phyloP scores from a whole-genome alignment of 2,888 invertebrate genomes.

The Disparrhopalites patrizii region DNA sequence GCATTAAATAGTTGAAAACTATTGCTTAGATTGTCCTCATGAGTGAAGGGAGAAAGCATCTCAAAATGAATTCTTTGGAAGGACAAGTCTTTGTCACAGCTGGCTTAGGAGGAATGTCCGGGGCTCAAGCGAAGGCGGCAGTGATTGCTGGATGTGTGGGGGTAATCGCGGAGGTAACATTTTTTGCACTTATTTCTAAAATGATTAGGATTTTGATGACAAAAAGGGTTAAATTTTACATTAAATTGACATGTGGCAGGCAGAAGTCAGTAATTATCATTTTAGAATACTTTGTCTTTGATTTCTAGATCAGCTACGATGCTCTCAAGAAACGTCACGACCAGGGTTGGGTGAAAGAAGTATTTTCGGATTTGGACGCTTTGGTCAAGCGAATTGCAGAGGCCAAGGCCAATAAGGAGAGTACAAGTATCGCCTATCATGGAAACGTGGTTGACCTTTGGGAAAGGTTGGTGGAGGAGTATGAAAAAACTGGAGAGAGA shows the following conservation, averaged over 20 bases:
- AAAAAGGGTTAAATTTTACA: no score
- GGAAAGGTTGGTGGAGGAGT: constrained; percentile 57
- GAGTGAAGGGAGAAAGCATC: constrained; percentile 59
- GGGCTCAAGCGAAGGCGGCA: constrained; percentile 62
- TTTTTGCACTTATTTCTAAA: background rate
- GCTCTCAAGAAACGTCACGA: constrained; percentile 55
- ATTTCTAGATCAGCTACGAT: constrained; percentile 43
- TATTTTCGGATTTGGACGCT: constrained; percentile 53
- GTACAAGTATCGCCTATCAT: constrained; percentile 58
- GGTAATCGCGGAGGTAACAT: constrained; percentile 58
- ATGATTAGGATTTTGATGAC: no score
- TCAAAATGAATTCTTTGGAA: constrained; percentile 53
- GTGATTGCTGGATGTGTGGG: constrained; percentile 61
- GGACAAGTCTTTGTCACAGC: constrained; percentile 60
- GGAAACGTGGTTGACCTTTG: constrained; percentile 56
- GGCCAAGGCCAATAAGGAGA: constrained; percentile 48
- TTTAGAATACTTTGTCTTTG: no score
- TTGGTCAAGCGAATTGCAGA: constrained; percentile 52
- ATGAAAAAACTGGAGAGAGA: constrained; percentile 55
- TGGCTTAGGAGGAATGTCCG: constrained; percentile 62
- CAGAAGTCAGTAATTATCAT: no score
- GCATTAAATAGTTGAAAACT: no score
- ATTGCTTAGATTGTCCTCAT: constrained; percentile 59
- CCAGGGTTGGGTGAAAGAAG: constrained; percentile 61
- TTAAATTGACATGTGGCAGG: no score